Percentiles rank a stretch among this genome's conserved stretches.
These are phyloP conservation scores for Amblyopsis hoosieri DNA, from an alignment of 2,797 vertebrate species.

Conservation along the genomic window DNA sequence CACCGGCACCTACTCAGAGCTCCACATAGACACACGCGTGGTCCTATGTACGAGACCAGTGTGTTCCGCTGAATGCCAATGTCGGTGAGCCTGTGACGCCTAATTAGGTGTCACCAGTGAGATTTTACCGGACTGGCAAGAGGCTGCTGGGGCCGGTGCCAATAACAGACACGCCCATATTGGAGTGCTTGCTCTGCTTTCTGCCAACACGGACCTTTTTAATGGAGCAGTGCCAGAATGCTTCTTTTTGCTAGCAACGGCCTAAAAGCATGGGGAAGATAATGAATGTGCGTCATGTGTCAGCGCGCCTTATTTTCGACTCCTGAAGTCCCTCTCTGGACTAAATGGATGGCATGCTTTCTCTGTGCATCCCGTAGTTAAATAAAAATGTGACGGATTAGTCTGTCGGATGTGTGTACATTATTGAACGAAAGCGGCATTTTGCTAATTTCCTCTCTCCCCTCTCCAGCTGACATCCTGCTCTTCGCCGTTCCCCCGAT, in stretches of 20 bases:
- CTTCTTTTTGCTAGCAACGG: too few species aligned
- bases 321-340: too few species aligned
- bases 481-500: constrained; percentile 85
- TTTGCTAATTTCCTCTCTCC: not conserved
- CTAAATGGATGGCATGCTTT: too few species aligned
- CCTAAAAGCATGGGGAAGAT: too few species aligned
- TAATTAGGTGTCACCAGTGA: constrained; percentile 12
- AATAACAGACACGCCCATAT: not conserved
- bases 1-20: too few species aligned
- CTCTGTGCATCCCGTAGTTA: too few species aligned
- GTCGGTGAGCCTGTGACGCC: constrained; percentile 2
- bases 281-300: too few species aligned
- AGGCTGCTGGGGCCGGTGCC: not conserved
- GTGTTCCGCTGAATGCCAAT: not conserved
- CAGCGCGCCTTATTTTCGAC: too few species aligned
- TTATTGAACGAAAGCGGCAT: not conserved
- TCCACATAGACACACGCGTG: too few species aligned
- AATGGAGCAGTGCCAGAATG: too few species aligned
- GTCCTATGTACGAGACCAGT: too few species aligned
- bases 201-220: not conserved
- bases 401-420: not conserved
- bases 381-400: too few species aligned
- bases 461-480: constrained; percentile 82
- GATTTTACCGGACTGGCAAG: constrained; percentile 5
- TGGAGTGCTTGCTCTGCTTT: not conserved